phyloP scores from a whole-genome alignment of 2,113 vertebrate genomes.

The Azemiops feae region DNA sequence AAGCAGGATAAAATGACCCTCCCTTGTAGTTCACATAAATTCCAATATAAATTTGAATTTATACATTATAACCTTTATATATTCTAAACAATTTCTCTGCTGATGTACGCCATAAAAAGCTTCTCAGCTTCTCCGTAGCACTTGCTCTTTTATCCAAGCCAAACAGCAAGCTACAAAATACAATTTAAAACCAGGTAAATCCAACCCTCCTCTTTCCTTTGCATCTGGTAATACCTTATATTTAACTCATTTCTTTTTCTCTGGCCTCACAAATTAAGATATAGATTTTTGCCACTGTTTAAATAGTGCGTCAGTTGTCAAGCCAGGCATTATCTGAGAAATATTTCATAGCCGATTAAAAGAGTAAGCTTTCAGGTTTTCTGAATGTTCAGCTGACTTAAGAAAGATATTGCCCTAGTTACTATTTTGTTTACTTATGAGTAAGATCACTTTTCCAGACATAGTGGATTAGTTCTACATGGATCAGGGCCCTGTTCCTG shows the following conservation, averaged over 20 bases:
- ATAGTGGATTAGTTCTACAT: neutral
- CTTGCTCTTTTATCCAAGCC: neutral
- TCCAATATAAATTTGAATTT: no score
- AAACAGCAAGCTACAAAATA: no score
- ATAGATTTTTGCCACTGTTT: no score
- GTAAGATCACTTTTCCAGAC: neutral
- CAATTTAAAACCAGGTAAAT: no score
- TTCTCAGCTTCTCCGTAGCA: neutral
- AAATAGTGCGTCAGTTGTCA: neutral
- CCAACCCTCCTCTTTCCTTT: no score
- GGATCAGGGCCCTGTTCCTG: neutral
- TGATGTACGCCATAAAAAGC: neutral
- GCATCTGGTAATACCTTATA: neutral
- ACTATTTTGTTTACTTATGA: neutral
- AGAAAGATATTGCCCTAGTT: neutral
- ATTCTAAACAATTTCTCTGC: neutral
- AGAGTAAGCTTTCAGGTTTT: neutral
- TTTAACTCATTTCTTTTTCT: neutral
- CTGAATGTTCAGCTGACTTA: neutral
- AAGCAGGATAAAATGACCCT: no score
- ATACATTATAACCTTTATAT: no score
- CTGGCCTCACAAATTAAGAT: neutral
- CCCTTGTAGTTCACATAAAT: no score
- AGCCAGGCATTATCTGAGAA: neutral
- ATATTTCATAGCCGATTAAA: neutral